Percentiles rank a stretch among this genome's conserved stretches.
phyloP scores from a whole-genome alignment of 2,113 vertebrate species.

The Zosterops lateralis region DNA sequence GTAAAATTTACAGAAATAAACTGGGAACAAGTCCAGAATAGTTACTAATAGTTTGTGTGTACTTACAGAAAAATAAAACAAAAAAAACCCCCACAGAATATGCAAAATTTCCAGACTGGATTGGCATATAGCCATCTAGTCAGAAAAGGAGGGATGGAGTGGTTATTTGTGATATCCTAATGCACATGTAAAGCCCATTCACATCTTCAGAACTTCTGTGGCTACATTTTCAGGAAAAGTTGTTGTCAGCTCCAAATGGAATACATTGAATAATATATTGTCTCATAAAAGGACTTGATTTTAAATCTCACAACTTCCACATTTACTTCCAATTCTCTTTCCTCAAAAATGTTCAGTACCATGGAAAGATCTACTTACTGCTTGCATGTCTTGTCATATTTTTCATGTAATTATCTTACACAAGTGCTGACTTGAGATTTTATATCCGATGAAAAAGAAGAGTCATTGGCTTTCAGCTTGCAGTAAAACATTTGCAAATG shows the following conservation, averaged over 20 bases:
- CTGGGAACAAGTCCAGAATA: neutral
- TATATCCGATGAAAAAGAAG: neutral
- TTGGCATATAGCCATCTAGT: neutral
- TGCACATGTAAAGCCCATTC: neutral
- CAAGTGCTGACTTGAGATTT: conserved; percentile 19
- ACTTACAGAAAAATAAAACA: neutral
- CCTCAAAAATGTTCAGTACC: conserved; percentile 2
- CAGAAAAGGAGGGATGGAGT: neutral
- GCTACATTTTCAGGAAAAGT: neutral
- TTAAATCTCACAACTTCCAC: neutral
- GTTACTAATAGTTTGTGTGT: neutral
- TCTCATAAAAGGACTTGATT: neutral
- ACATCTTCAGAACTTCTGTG: neutral
- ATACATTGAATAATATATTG: neutral
- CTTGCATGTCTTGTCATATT: conserved; percentile 9
- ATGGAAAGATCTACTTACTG: neutral
- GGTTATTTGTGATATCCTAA: neutral
- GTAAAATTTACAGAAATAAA: neutral
- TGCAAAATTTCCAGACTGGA: neutral
- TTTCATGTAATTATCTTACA: conserved; percentile 33
- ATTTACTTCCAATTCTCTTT: neutral
- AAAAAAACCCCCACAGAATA: neutral
- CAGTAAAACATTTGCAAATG: neutral
- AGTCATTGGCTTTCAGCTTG: neutral
- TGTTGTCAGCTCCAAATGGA: neutral